Evolutionary conservation across 2,888 invertebrate species (phyloP).

Genomic region (Trissolcus brochymenae): DNA sequence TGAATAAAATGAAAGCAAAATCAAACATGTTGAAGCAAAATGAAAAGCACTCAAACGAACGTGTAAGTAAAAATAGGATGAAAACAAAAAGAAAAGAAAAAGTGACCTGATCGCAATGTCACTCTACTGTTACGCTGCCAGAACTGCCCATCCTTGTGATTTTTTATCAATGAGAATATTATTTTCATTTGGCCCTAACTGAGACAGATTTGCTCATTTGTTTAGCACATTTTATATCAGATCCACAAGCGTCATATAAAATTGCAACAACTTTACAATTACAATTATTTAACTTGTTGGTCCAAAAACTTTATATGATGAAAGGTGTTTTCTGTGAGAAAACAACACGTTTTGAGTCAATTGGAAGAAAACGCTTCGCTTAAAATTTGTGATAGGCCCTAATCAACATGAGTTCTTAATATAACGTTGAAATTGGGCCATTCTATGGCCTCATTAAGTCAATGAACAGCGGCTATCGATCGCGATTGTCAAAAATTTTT

Average conservation of each 20-base stretch:
- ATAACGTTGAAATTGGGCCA: conserved; percentile 56
- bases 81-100: conserved; percentile 40
- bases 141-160: conserved; percentile 11
- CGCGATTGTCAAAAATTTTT: conserved; percentile 16
- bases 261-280: no score
- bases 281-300: not conserved
- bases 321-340: not conserved
- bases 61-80: conserved; percentile 26
- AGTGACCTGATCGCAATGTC: conserved; percentile 47
- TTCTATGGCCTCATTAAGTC: conserved; percentile 46
- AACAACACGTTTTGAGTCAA: not conserved
- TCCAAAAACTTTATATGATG: not conserved
- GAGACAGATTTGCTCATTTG: no score
- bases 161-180: conserved; percentile 9
- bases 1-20: no score
- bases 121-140: conserved; percentile 25
- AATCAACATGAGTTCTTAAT: conserved; percentile 53
- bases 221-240: no score
- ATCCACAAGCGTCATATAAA: no score
- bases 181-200: no score
- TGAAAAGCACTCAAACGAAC: not conserved
- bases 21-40: not conserved
- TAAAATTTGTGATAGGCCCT: conserved; percentile 18
- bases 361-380: not conserved
- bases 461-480: conserved; percentile 42